Evolutionary conservation across 2,888 invertebrate genomes (phyloP).

Genomic region (Parthenolecanium corni): DNA sequence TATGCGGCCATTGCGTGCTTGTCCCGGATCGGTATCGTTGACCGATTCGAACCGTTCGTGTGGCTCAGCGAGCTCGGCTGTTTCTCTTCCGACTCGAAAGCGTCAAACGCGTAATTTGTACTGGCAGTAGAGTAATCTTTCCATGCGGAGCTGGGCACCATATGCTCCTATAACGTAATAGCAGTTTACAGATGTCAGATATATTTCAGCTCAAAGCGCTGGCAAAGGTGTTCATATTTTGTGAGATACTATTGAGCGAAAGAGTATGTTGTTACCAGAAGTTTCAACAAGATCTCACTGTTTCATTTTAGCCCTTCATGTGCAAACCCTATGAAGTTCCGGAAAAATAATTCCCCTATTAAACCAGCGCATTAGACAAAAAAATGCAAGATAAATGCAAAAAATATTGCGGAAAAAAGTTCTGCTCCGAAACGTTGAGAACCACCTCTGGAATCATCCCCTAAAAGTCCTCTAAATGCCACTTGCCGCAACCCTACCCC

Average conservation of each 20-base stretch:
- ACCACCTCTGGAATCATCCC: no score
- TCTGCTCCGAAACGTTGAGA: no score
- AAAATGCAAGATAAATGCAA: no score
- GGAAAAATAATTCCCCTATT: no score
- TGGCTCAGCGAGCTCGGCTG: conserved; percentile 35
- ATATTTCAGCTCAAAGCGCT: neutral
- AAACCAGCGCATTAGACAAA: no score
- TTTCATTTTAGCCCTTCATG: no score
- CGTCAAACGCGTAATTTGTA: conserved; percentile 74
- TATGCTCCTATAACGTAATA: conserved; percentile 52
- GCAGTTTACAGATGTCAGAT: neutral
- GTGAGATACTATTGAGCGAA: neutral
- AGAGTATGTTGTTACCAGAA: no score
- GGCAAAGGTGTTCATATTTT: neutral
- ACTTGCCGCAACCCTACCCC: no score
- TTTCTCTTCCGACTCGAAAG: conserved; percentile 65
- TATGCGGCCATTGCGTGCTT: conserved; percentile 30
- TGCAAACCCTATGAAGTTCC: no score
- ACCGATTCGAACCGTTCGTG: conserved; percentile 40
- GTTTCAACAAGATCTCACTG: no score
- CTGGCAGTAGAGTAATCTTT: conserved; percentile 61
- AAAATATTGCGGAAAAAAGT: no score
- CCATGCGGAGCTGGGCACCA: conserved; percentile 76
- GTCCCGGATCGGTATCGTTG: conserved; percentile 36
- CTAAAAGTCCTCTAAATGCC: no score